Base-by-base conservation (phyloP, 2,888 invertebrate species). In the Oscheius sp. region DNA sequence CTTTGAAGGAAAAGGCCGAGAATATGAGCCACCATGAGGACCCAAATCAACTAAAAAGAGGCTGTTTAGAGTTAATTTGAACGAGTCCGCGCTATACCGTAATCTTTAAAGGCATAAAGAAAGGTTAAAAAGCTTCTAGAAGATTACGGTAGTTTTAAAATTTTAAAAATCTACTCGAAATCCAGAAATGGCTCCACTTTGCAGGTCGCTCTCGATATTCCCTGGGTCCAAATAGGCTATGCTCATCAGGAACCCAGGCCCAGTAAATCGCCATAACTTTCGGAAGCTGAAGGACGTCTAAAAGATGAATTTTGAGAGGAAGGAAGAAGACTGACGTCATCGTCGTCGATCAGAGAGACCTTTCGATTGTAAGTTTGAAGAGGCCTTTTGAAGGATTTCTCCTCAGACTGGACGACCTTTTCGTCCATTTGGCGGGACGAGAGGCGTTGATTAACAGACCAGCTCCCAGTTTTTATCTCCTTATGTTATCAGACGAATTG, bases 141-240 rank as follows among this genome's bases (percentile, higher is more conserved):
- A 57, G 34, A n/a, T 31, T n/a, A 3, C 10, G 12, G 5, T 29
- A 20, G 23, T 4, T 29, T 29, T 6, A 37, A 37, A 37, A 8
- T 15, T 20, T 2, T 33, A 17, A 15, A 3, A 37, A 12, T 58
- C 15, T 87, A 91, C 91, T 88, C 91, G 91, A 87, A 93, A 94
- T 86, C 91, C 90, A 10, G 93, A 93, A 4, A 91, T 89, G 3
- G 92, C 90, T 61, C 94, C 94, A 61, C 92, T 92, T 87, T 93
- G 92, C 37, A 95, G 89, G 89, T 94, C 94, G 48, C 93, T 93
- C 88, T 94, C 93, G 79, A 94, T 93, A 87, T 94, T 95, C 66
- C 94, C 94, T 15, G 94, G 94, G 88, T 94, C 94, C 66, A 94
- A 88, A 88, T 93, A 94, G 15, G 94, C 94, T 83, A 94, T 94